These are phyloP conservation scores for Chrysopa pallens DNA, from an alignment of 1,140 invertebrate genomes.

Conservation along the genomic window DNA sequence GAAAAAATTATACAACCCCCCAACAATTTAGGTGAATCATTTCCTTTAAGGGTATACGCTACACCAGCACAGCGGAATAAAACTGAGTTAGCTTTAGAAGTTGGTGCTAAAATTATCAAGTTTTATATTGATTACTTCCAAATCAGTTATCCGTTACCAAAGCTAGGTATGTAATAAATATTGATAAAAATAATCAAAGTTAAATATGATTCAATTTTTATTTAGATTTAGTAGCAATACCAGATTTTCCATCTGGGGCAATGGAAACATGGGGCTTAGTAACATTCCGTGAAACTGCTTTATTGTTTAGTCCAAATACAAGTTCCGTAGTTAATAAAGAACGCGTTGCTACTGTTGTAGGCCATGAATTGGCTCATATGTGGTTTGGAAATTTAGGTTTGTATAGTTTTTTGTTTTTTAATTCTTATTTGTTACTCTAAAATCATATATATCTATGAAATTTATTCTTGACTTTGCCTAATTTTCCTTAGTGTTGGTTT, in stretches of 20 bases:
- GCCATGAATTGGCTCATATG: conserved; percentile 86
- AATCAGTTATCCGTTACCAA: conserved; percentile 70
- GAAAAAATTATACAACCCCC: conserved; percentile 31
- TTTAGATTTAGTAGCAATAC: conserved; percentile 85
- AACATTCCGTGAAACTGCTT: conserved; percentile 63
- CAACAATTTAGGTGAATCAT: conserved; percentile 22
- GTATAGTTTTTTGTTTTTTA: conserved; percentile 1
- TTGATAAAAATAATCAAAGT: no score
- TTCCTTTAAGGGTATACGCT: conserved; percentile 54
- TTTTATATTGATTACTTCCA: conserved; percentile 78
- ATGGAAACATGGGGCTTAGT: conserved; percentile 92
- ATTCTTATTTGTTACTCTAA: no score
- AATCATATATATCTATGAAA: no score
- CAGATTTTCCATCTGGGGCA: conserved; percentile 86
- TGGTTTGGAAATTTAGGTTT: conserved; percentile 77
- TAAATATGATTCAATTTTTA: no score
- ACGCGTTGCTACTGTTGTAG: conserved; percentile 59
- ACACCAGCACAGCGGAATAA: conserved; percentile 55
- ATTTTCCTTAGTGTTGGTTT: not conserved
- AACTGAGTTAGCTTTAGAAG: conserved; percentile 57
- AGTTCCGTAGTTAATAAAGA: conserved; percentile 60
- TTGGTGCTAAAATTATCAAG: conserved; percentile 61
- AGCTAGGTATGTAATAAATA: conserved; percentile 41
- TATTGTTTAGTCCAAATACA: conserved; percentile 49
- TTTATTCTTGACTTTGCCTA: no score